phyloP scores from a whole-genome alignment of 2,888 invertebrate species.

The Acleris literana region DNA sequence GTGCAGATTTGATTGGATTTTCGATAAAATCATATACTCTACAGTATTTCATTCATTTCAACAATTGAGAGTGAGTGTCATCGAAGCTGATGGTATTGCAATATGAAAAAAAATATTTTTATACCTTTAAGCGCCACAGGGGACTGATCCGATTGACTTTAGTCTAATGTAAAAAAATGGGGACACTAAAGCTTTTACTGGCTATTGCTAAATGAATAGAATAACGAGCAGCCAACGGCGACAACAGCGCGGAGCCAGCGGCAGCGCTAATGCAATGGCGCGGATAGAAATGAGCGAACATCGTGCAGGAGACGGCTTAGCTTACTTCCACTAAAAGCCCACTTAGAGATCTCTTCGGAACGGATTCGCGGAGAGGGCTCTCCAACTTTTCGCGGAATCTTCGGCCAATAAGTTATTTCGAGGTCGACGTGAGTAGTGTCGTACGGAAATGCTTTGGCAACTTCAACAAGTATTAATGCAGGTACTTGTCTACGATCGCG shows the following conservation, averaged over 20 bases:
- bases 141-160: neutral
- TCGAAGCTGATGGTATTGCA: neutral
- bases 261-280: slow-evolving; percentile 62
- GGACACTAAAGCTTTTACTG: neutral
- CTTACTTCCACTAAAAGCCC: slow-evolving; percentile 81
- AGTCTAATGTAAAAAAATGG: neutral
- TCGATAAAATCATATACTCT: no score
- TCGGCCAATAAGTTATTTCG: slow-evolving; percentile 72
- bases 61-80: neutral
- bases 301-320: slow-evolving; percentile 79
- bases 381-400: slow-evolving; percentile 69
- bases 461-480: slow-evolving; percentile 36
- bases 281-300: slow-evolving; percentile 74
- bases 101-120: neutral
- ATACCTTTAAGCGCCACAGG: neutral
- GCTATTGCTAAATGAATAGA: neutral
- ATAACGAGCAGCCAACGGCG: slow-evolving; percentile 14
- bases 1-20: no score
- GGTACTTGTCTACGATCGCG: slow-evolving; percentile 13
- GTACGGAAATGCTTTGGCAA: slow-evolving; percentile 44
- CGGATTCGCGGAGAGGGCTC: slow-evolving; percentile 76
- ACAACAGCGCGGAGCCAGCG: slow-evolving; percentile 21
- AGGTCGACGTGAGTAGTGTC: slow-evolving; percentile 52
- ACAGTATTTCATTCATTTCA: neutral
- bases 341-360: slow-evolving; percentile 79